Evolutionary conservation across 2,113 vertebrate species (phyloP), one percentile per base, ranked within the genome.

Genomic region (Sorex araneus): DNA sequence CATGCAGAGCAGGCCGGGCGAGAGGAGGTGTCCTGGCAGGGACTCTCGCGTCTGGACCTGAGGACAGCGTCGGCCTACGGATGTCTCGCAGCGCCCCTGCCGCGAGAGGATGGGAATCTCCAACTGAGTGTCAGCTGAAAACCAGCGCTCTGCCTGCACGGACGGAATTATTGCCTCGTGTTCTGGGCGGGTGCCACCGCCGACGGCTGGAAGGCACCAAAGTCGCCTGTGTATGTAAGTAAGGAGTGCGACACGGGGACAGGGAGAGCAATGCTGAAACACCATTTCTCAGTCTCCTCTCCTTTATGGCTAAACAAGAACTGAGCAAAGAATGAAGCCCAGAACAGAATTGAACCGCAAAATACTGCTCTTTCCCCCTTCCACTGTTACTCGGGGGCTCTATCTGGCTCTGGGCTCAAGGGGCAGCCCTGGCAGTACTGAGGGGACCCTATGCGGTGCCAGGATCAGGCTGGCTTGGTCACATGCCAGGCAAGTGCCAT

Each of bases 161-260:
- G 85, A 81, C 74, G 81, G 36, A 86, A 91, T 97, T 97, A 98
- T 94, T 97, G 97, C 97, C 97, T 90, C 94, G 92, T 96, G 96
- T 95, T 96, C 95, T 57, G 2, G 75, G 12, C 91, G 88, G 74
- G 74, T 32, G 67, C 3, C 76, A 60, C 12, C 94, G 90, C 40
- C 82, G 81, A 79, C 7, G 78, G 84, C 11, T 76, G 95, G 95
- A 98, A 97, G 97, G 97, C 97, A 95, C 78, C 83, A 85, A 78
- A 82, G 80, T 0, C 63, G 60, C 66, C 54, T 63, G 43, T 88
- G 92, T 94, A 82, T 73, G 78, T 60, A 64, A 6, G 69, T 80
- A 74, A 89, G 81, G 66, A 91, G 69, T 36, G 78, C 43, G 27
- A 45, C 21, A 12, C 11, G 23, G 64, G 87, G 19, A 32, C 4